Evolutionary conservation across 92 coral and sea anemone genomes (phyloP).

Genomic region (Siderastrea radians): DNA sequence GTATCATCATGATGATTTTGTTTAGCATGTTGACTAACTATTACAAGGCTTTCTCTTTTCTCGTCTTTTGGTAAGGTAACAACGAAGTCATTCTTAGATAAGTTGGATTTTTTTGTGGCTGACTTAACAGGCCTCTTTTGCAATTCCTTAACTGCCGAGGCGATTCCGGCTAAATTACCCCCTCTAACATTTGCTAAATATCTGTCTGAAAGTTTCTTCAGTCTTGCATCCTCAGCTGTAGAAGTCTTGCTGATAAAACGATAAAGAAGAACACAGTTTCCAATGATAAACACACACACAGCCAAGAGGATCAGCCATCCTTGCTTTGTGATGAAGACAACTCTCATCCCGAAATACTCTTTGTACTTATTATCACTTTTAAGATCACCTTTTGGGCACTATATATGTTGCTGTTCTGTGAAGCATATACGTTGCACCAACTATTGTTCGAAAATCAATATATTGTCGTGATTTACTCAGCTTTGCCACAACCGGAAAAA

Average conservation of each 20-base stretch:
- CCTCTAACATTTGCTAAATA: conserved; percentile 1
- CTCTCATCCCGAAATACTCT: conserved; percentile 53
- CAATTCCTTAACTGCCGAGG: not conserved
- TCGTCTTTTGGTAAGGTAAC: not conserved
- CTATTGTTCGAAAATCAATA: not conserved
- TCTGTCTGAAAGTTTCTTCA: conserved; percentile 20
- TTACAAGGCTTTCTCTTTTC: not conserved
- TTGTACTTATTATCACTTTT: too few species aligned
- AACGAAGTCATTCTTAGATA: not conserved
- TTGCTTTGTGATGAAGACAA: conserved; percentile 67
- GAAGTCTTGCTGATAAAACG: conserved; percentile 63
- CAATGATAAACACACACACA: conserved; percentile 68
- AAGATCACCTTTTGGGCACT: not conserved
- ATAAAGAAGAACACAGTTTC: conserved; percentile 78
- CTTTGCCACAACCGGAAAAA: conserved; percentile 7
- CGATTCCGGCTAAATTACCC: conserved; percentile 1
- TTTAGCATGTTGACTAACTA: not conserved
- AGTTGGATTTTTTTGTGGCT: not conserved
- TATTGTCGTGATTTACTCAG: conserved; percentile 8
- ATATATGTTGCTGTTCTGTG: not conserved
- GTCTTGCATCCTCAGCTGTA: not conserved
- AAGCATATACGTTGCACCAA: conserved; percentile 21
- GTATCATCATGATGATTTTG: not conserved
- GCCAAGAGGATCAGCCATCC: conserved; percentile 69
- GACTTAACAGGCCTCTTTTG: conserved; percentile 17